Conservation (phyloP, 2,113 vertebrate genomes). For the Nipponia nippon region DNA sequence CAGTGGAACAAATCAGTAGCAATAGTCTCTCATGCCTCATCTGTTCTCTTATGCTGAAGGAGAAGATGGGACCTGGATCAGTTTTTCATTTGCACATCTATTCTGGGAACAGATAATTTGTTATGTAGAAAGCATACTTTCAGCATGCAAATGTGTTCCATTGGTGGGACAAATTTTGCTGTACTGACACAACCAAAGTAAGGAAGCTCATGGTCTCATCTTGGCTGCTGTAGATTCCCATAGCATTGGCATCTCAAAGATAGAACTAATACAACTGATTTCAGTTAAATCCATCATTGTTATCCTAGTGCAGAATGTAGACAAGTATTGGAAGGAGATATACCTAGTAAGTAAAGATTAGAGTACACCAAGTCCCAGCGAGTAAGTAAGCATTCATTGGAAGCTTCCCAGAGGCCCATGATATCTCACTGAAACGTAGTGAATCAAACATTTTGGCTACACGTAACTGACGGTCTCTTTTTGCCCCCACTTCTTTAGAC, state of each 20-base stretch:
- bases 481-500: background rate
- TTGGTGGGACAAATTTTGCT: background rate
- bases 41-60: constrained; percentile 7
- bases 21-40: constrained; percentile 48
- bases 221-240: background rate
- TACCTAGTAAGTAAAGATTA: background rate
- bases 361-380: background rate
- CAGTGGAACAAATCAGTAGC: constrained; percentile 52
- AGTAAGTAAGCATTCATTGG: background rate
- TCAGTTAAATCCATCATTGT: background rate
- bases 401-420: background rate
- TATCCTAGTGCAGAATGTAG: background rate
- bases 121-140: background rate
- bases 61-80: constrained; percentile 21
- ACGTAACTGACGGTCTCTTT: background rate
- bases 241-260: background rate
- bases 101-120: background rate
- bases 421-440: background rate
- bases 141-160: background rate
- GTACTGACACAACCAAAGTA: background rate
- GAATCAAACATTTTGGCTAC: background rate
- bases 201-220: background rate
- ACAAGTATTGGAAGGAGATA: background rate
- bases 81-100: constrained; percentile 14
- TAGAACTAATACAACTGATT: background rate